Evolutionary conservation across 2,113 vertebrate species (phyloP).

Genomic region (Neodontobutis hainanensis): DNA sequence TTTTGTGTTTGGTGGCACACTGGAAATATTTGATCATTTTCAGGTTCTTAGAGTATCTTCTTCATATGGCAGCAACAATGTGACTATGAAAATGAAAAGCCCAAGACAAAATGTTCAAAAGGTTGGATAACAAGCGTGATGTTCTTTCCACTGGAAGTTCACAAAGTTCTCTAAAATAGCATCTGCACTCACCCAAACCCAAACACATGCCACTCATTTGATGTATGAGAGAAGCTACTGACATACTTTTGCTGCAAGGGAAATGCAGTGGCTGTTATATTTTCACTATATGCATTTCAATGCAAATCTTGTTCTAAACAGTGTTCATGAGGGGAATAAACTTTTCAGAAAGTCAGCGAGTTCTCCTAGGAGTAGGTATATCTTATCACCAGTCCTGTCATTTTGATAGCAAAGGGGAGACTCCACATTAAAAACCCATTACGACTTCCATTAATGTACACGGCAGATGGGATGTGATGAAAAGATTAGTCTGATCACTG

Average conservation of each 20-base stretch:
- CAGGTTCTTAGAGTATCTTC: too few relatives aligned
- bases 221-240: constrained; percentile 6
- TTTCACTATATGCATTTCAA: constrained; percentile 7
- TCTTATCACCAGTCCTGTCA: constrained; percentile 39
- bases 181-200: constrained; percentile 11
- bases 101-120: constrained; percentile 29
- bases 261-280: background rate
- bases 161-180: constrained; percentile 26
- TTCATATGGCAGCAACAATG: background rate
- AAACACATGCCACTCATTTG: constrained; percentile 15
- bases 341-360: constrained; percentile 23
- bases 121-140: constrained; percentile 6
- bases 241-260: constrained; percentile 3
- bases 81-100: constrained; percentile 6
- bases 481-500: constrained; percentile 55
- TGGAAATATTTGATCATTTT: background rate
- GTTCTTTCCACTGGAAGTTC: constrained; percentile 30
- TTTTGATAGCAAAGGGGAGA: constrained; percentile 22
- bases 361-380: constrained; percentile 33
- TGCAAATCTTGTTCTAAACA: background rate
- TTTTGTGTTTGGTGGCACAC: constrained; percentile 19
- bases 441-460: constrained; percentile 57
- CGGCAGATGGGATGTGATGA: constrained; percentile 64
- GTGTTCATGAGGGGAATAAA: constrained; percentile 15
- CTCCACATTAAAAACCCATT: constrained; percentile 69